Evolutionary conservation across 2,113 vertebrate species (phyloP).

Genomic region (Zosterops hypoxanthus): DNA sequence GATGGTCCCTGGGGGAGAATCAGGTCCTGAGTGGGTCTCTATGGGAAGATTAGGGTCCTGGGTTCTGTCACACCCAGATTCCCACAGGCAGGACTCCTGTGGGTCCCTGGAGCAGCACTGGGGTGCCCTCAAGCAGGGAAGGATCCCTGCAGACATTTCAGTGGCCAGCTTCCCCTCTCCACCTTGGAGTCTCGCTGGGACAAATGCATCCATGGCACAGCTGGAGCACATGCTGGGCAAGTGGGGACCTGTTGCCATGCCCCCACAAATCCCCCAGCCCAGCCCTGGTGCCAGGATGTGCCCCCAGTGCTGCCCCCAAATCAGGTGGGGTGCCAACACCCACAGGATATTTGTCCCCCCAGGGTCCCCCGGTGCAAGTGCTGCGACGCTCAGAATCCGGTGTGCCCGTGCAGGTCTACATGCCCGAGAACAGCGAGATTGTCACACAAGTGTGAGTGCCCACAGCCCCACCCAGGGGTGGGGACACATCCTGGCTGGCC

Average conservation of each 20-base stretch:
- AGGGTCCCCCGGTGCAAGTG: not conserved
- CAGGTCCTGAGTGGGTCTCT: not conserved
- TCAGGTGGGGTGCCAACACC: not conserved
- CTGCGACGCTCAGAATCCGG: not conserved
- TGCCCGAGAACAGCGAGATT: conserved; percentile 40
- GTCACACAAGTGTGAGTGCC: conserved; percentile 35
- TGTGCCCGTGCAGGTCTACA: not conserved
- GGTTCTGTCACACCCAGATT: not conserved
- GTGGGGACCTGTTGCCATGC: too few relatives aligned
- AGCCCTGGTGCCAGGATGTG: fast-evolving
- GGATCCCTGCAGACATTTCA: not conserved
- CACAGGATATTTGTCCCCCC: not conserved
- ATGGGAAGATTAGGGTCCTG: fast-evolving
- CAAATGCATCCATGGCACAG: not conserved
- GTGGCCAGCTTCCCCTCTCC: not conserved
- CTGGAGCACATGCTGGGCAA: not conserved
- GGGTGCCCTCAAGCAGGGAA: fast-evolving
- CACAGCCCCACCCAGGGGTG: too few relatives aligned
- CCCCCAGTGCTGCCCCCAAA: not conserved
- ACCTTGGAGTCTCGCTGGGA: fast-evolving
- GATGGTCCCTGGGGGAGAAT: not conserved
- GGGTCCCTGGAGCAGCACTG: not conserved
- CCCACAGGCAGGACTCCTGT: fast-evolving
- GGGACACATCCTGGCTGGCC: conserved; percentile 26
- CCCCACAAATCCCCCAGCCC: not conserved